Percentiles rank a stretch among this genome's conserved stretches.
Evolutionary conservation across 2,888 invertebrate genomes (phyloP).

Genomic region (Blastobasis adustella): DNA sequence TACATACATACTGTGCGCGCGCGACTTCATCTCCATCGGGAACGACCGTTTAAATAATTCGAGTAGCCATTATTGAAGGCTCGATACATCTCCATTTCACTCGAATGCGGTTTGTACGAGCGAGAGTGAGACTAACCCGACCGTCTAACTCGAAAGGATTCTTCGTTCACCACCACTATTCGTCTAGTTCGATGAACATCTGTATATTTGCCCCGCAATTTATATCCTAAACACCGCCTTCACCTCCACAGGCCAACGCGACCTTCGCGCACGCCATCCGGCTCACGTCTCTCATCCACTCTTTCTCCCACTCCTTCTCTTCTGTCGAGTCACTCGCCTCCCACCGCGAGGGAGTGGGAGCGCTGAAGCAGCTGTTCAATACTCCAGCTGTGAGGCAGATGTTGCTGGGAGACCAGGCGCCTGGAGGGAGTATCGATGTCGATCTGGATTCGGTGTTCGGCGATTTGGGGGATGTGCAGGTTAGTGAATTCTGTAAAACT

Average conservation of each 20-base stretch:
- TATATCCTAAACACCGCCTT: too few species aligned
- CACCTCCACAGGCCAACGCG: constrained; percentile 61
- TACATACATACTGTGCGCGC: too few species aligned
- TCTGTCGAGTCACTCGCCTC: constrained; percentile 35
- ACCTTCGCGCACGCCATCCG: constrained; percentile 68
- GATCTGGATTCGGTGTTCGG: constrained; percentile 41
- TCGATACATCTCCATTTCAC: too few species aligned
- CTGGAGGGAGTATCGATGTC: constrained; percentile 23
- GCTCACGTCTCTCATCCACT: constrained; percentile 48
- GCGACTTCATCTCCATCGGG: too few species aligned
- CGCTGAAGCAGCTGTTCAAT: constrained; percentile 32
- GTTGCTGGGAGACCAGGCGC: constrained; percentile 14
- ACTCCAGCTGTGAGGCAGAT: constrained; percentile 34
- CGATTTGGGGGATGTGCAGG: constrained; percentile 45
- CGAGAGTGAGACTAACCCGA: too few species aligned
- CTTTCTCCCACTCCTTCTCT: constrained; percentile 46
- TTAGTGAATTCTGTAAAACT: constrained; percentile 12
- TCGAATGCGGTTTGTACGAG: too few species aligned
- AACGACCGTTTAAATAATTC: too few species aligned
- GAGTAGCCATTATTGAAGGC: too few species aligned
- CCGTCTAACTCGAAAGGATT: too few species aligned
- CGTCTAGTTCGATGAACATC: too few species aligned
- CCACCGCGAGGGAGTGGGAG: constrained; percentile 42
- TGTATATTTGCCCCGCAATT: too few species aligned
- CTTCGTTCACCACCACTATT: too few species aligned